Conservation (phyloP, 2,888 invertebrate species). For the Acrocyrtus sp. region DNA sequence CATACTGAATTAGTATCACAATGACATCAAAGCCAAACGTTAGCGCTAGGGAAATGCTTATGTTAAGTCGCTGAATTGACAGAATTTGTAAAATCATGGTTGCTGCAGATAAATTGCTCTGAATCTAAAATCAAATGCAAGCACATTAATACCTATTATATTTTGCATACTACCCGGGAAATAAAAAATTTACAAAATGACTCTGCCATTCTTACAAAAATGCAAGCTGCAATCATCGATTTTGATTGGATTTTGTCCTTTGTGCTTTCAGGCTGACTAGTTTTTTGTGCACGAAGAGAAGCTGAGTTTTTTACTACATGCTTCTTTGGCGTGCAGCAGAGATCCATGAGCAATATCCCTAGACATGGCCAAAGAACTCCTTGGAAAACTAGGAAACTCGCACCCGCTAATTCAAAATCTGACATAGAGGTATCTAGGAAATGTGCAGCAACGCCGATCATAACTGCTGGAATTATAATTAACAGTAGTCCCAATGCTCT, state of each 20-base stretch:
- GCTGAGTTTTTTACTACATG: too few relatives aligned
- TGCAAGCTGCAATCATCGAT: too few relatives aligned
- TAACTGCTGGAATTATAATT: conserved; percentile 27
- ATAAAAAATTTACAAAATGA: too few relatives aligned
- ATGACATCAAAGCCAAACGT: conserved; percentile 46
- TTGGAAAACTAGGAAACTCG: conserved; percentile 45
- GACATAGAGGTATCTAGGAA: conserved; percentile 32
- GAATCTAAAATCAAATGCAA: conserved; percentile 38
- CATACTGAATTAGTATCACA: conserved; percentile 31
- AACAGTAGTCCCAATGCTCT: conserved; percentile 17
- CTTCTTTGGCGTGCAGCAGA: conserved; percentile 11
- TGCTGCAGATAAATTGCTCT: conserved; percentile 19
- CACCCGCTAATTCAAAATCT: conserved; percentile 33
- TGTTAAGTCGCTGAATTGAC: conserved; percentile 46
- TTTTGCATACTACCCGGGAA: too few relatives aligned
- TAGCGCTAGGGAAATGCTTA: conserved; percentile 45
- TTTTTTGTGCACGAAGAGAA: too few relatives aligned
- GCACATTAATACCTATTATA: too few relatives aligned
- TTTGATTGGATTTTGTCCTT: too few relatives aligned
- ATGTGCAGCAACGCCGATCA: conserved; percentile 31
- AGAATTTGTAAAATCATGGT: conserved; percentile 39
- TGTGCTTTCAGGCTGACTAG: too few relatives aligned
- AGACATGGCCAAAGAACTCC: conserved; percentile 48
- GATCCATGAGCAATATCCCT: conserved; percentile 25
- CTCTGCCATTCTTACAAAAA: too few relatives aligned